Evolutionary conservation across 2,888 invertebrate species (phyloP).

Genomic region (Melipona bicolor): DNA sequence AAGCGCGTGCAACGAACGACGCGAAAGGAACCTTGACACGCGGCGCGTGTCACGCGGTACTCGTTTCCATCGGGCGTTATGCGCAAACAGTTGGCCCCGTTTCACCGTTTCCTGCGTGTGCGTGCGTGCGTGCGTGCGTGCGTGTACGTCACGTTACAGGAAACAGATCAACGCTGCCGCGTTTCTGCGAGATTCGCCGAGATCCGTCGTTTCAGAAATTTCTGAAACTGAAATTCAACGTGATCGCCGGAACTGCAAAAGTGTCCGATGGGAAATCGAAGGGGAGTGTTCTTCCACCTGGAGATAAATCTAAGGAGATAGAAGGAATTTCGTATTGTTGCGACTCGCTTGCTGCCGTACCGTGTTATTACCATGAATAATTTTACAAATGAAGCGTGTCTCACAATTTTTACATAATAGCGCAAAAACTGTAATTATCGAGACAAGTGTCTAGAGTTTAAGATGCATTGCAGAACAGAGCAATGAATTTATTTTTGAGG

Average conservation of each 20-base stretch:
- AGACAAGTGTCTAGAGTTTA: too few relatives aligned
- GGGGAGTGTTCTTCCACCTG: background rate
- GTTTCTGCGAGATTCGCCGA: slow-evolving; percentile 10
- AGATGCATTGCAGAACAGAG: too few relatives aligned
- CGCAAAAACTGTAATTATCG: too few relatives aligned
- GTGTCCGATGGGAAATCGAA: background rate
- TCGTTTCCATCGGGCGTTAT: slow-evolving; percentile 65
- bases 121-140: background rate
- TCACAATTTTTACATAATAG: too few relatives aligned
- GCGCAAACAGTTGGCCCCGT: slow-evolving; percentile 68
- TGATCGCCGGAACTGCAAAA: background rate
- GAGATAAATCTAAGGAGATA: background rate
- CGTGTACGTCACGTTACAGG: slow-evolving; percentile 61
- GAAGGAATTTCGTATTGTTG: too few relatives aligned
- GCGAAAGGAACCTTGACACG: slow-evolving; percentile 64
- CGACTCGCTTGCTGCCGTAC: too few relatives aligned
- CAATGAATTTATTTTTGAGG: too few relatives aligned
- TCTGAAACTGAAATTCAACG: background rate
- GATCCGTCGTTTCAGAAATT: slow-evolving; percentile 1
- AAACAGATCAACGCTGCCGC: slow-evolving; percentile 44
- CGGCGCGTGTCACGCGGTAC: slow-evolving; percentile 66
- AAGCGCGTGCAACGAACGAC: slow-evolving; percentile 56
- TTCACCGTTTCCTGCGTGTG: slow-evolving; percentile 24
- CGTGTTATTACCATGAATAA: too few relatives aligned
- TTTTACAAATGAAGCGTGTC: too few relatives aligned